Evolutionary conservation across 1,140 invertebrate genomes (phyloP).

Genomic region (Drosophila erecta): DNA sequence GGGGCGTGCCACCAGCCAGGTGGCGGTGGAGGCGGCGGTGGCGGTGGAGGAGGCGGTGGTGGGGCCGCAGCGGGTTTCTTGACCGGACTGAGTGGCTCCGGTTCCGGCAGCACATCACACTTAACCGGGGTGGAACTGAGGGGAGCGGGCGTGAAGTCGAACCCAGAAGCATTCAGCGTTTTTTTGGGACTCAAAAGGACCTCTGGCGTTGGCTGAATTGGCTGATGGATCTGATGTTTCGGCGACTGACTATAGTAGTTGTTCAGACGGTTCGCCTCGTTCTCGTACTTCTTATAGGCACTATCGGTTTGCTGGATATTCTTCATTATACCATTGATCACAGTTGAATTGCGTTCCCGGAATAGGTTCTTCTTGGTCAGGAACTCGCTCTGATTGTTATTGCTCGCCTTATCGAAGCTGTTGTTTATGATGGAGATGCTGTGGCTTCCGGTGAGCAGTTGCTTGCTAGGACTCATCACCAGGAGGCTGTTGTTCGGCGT

Average conservation of each 20-base stretch:
- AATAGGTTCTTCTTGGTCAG: conserved; percentile 83
- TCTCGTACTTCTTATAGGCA: conserved; percentile 82
- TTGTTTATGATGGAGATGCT: conserved; percentile 84
- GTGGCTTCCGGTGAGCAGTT: conserved; percentile 75
- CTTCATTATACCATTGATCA: conserved; percentile 83
- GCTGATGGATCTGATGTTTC: conserved; percentile 58
- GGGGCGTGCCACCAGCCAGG: conserved; percentile 71
- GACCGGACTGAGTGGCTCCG: conserved; percentile 66
- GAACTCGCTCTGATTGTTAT: conserved; percentile 75
- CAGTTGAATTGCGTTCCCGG: conserved; percentile 80
- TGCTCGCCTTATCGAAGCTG: conserved; percentile 75
- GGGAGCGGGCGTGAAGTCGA: conserved; percentile 37
- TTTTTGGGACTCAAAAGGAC: conserved; percentile 72
- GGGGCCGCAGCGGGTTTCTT: conserved; percentile 43
- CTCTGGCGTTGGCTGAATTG: conserved; percentile 24
- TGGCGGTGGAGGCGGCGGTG: conserved; percentile 76
- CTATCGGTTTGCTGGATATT: conserved; percentile 77
- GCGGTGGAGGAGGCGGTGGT: conserved; percentile 65
- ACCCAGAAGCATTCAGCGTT: conserved; percentile 69
- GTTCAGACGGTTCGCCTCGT: conserved; percentile 80
- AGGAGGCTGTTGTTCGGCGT: conserved; percentile 75
- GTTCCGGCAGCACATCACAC: conserved; percentile 44
- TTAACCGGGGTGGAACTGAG: conserved; percentile 53
- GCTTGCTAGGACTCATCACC: conserved; percentile 77
- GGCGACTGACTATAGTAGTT: conserved; percentile 79